Conservation (phyloP, 2,113 vertebrate genomes). For the Ploceus nigricollis region DNA sequence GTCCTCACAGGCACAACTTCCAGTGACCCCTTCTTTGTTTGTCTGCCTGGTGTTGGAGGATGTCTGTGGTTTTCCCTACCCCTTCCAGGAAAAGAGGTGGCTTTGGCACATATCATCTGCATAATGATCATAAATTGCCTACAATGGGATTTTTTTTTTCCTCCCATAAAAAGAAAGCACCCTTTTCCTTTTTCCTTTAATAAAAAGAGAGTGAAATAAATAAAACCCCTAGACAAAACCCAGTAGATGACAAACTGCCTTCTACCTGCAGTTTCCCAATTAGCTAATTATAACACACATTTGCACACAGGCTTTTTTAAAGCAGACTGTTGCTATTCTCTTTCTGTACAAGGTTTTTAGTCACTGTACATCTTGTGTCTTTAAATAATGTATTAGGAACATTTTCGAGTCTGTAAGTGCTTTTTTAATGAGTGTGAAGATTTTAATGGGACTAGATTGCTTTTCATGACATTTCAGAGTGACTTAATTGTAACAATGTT, state of each 20-base stretch:
- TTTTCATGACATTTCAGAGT: constrained; percentile 86
- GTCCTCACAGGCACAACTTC: background rate
- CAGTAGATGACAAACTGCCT: constrained; percentile 23
- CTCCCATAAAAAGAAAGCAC: background rate
- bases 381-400: constrained; percentile 88
- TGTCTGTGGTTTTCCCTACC: background rate
- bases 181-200: background rate
- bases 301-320: constrained; percentile 56
- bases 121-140: background rate
- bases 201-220: background rate
- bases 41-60: background rate
- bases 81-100: background rate
- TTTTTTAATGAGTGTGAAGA: constrained; percentile 87
- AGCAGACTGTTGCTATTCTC: constrained; percentile 70
- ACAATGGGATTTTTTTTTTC: background rate
- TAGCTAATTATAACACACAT: constrained; percentile 72
- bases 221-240: background rate
- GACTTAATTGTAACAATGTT: constrained; percentile 86
- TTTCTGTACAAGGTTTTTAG: constrained; percentile 74
- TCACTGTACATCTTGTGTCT: constrained; percentile 81
- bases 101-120: background rate
- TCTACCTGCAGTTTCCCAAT: constrained; percentile 70
- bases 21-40: background rate
- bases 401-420: constrained; percentile 84
- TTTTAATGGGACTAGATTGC: constrained; percentile 88